Percentiles rank a stretch among this genome's conserved stretches.
These are phyloP conservation scores for Frankliniella intonsa DNA, from an alignment of 2,888 invertebrate species.

Conservation along the genomic window DNA sequence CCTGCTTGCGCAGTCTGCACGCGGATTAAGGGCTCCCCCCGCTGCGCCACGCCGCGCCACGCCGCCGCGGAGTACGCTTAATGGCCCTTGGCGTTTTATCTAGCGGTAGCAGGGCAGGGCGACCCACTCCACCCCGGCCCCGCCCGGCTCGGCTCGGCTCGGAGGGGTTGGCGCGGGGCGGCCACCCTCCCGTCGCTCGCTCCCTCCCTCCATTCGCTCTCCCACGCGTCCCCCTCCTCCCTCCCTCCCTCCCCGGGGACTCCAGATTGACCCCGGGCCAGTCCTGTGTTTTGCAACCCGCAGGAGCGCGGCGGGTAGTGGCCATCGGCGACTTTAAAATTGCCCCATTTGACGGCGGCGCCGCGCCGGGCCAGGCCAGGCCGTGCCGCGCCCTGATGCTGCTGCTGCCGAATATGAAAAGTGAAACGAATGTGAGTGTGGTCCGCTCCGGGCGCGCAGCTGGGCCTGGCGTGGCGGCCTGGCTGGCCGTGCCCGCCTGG, in stretches of 20 bases:
- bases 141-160: slow-evolving; percentile 51
- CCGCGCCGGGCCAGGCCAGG: no score
- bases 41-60: background rate
- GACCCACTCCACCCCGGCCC: slow-evolving; percentile 41
- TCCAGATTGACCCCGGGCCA: slow-evolving; percentile 36
- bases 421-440: background rate
- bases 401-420: slow-evolving; percentile 25
- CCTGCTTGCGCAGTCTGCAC: slow-evolving; percentile 25
- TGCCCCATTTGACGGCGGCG: background rate
- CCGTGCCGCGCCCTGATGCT: slow-evolving; percentile 12
- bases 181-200: slow-evolving; percentile 33
- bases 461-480: background rate
- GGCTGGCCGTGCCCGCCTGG: slow-evolving; percentile 31
- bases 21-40: slow-evolving; percentile 7
- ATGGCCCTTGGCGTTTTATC: slow-evolving; percentile 26
- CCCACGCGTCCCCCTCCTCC: background rate
- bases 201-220: slow-evolving; percentile 25
- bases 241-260: slow-evolving; percentile 27
- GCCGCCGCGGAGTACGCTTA: slow-evolving; percentile 19
- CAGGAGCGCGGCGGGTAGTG: background rate
- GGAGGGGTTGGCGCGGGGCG: slow-evolving; percentile 49
- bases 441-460: background rate
- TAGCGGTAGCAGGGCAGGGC: slow-evolving; percentile 11
- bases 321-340: slow-evolving; percentile 23
- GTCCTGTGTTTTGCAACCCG: slow-evolving; percentile 14